Percentiles rank a stretch among this genome's conserved stretches.
Evolutionary conservation across 2,797 vertebrate species (phyloP).

Genomic region (Coranthus polyacanthus): DNA sequence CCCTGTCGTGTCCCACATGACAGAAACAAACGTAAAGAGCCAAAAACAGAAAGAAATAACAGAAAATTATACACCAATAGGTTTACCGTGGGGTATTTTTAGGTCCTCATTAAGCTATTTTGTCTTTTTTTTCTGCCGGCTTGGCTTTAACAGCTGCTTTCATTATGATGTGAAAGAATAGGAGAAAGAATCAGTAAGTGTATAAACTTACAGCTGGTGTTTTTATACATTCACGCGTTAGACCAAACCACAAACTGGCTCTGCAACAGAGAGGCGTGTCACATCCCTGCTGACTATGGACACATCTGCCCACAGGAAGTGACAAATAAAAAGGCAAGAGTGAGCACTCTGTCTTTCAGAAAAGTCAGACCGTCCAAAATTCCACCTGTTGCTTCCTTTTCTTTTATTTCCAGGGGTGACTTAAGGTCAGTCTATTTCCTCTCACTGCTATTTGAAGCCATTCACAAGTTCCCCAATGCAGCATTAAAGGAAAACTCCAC

Average conservation of each 20-base stretch:
- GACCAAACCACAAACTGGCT: no score
- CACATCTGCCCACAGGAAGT: neutral
- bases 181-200: no score
- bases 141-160: no score
- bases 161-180: no score
- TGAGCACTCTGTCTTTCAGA: neutral
- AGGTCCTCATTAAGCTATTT: neutral
- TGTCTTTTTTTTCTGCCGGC: neutral
- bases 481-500: conserved; percentile 32
- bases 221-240: no score
- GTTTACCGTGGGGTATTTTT: neutral
- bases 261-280: no score
- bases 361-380: neutral
- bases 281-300: no score
- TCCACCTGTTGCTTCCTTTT: neutral
- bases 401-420: neutral
- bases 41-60: neutral
- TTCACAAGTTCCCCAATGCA: conserved; percentile 9
- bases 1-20: neutral
- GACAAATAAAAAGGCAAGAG: neutral
- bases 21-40: neutral
- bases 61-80: conserved; percentile 2
- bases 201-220: neutral
- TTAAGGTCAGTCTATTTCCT: conserved; percentile 3
- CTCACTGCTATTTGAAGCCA: neutral